Evolutionary conservation across 2,888 invertebrate genomes (phyloP).

Genomic region (Lycocerus yunnanus): DNA sequence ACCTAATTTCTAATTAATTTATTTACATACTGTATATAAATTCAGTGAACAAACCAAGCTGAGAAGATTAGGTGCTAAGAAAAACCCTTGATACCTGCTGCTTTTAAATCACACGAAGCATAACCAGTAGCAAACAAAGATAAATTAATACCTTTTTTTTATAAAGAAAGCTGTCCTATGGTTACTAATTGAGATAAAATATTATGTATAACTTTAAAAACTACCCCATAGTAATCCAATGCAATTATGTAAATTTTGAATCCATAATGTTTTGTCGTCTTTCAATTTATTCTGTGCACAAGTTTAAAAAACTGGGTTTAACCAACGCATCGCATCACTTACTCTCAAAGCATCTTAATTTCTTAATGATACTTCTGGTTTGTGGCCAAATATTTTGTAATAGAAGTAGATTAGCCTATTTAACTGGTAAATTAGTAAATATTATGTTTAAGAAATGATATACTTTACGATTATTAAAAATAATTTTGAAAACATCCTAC

Average conservation of each 20-base stretch:
- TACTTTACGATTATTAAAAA: neutral
- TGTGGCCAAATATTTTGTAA: neutral
- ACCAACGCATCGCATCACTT: neutral
- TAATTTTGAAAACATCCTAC: neutral
- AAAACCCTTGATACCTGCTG: neutral
- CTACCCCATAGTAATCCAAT: neutral
- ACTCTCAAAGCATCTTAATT: neutral
- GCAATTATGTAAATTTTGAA: neutral
- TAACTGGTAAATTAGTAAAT: neutral
- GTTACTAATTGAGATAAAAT: neutral
- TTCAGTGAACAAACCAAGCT: neutral
- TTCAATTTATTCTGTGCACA: neutral
- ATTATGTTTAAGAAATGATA: neutral
- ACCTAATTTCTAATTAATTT: neutral
- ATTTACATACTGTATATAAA: neutral
- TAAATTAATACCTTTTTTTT: neutral
- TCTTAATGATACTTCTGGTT: slow-evolving; percentile 2
- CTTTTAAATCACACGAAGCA: neutral
- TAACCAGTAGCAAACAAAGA: neutral
- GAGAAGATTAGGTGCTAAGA: neutral
- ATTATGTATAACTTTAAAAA: neutral
- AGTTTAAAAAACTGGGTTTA: neutral
- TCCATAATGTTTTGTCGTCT: neutral
- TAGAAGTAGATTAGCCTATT: neutral
- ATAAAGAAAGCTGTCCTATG: neutral